Evolutionary conservation across 2,113 vertebrate species (phyloP).

Genomic region (Nematolebias whitei): DNA sequence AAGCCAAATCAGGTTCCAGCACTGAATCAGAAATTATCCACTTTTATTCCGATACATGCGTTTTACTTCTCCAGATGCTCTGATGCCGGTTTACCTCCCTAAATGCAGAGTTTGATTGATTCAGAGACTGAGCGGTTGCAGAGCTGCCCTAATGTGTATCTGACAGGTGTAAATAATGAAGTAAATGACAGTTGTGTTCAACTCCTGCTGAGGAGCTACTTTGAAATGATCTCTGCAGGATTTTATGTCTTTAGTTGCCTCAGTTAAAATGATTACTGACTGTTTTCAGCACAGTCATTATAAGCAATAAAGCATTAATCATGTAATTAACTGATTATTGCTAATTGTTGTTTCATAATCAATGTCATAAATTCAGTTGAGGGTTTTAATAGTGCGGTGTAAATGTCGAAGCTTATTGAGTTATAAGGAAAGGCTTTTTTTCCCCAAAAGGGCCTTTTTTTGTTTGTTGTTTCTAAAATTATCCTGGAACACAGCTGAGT

Average conservation of each 20-base stretch:
- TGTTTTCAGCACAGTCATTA: neutral
- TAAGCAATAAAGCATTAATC: neutral
- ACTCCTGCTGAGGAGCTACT: neutral
- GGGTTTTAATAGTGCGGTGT: too few relatives aligned
- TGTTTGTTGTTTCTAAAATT: too few relatives aligned
- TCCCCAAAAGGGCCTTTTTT: too few relatives aligned
- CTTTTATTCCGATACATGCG: neutral
- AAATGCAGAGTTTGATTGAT: neutral
- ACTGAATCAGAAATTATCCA: too few relatives aligned
- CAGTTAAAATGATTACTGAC: neutral
- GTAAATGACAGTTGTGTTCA: neutral
- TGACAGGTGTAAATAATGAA: neutral
- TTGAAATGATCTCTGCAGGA: neutral
- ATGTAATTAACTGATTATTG: neutral
- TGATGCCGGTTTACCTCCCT: neutral
- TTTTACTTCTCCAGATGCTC: too few relatives aligned
- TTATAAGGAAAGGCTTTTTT: too few relatives aligned
- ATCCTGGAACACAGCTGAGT: too few relatives aligned
- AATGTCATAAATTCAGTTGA: too few relatives aligned
- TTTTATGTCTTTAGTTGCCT: neutral
- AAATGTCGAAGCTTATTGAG: too few relatives aligned
- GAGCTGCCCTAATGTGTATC: neutral
- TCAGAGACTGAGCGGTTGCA: neutral
- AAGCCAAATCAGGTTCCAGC: too few relatives aligned
- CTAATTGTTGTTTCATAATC: neutral